Evolutionary conservation across 2,888 invertebrate species (phyloP).

Genomic region (Linnaemya vulpina): DNA sequence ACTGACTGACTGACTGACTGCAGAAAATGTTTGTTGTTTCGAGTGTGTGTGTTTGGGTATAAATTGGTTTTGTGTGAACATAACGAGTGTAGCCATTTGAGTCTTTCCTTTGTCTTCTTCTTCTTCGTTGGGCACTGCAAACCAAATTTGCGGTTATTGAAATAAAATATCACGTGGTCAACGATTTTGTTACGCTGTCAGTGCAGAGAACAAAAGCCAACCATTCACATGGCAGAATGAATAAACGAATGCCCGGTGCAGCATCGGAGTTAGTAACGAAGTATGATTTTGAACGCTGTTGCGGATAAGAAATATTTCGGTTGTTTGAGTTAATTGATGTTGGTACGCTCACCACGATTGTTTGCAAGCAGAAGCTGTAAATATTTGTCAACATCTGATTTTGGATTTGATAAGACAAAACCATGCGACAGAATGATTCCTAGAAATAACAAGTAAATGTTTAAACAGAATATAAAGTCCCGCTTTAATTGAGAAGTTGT

Average conservation of each 20-base stretch:
- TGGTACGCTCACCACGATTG: conserved; percentile 69
- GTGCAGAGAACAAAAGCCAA: conserved; percentile 41
- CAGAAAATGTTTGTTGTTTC: background rate
- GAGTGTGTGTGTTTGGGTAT: background rate
- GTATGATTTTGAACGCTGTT: conserved; percentile 62
- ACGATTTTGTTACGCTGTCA: conserved; percentile 74
- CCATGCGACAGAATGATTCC: conserved; percentile 67
- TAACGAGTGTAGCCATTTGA: background rate
- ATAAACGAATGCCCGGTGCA: conserved; percentile 63
- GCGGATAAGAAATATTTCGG: conserved; percentile 41
- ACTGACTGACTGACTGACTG: conserved; percentile 5
- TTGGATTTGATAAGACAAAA: conserved; percentile 65
- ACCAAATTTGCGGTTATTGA: conserved; percentile 77
- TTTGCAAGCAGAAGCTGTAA: conserved; percentile 71
- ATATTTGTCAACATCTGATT: conserved; percentile 72
- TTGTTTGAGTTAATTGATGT: conserved; percentile 64
- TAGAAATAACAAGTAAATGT: conserved; percentile 59
- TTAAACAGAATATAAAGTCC: conserved; percentile 7
- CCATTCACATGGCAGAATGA: conserved; percentile 52
- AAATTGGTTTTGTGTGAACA: background rate
- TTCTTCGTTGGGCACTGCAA: conserved; percentile 54
- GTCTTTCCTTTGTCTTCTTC: conserved; percentile 52
- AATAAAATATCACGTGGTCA: conserved; percentile 80
- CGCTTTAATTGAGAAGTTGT: conserved; percentile 28
- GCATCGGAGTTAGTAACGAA: background rate